Conservation (phyloP, 2,797 vertebrate genomes). For the Tokudaia muenninki region DNA sequence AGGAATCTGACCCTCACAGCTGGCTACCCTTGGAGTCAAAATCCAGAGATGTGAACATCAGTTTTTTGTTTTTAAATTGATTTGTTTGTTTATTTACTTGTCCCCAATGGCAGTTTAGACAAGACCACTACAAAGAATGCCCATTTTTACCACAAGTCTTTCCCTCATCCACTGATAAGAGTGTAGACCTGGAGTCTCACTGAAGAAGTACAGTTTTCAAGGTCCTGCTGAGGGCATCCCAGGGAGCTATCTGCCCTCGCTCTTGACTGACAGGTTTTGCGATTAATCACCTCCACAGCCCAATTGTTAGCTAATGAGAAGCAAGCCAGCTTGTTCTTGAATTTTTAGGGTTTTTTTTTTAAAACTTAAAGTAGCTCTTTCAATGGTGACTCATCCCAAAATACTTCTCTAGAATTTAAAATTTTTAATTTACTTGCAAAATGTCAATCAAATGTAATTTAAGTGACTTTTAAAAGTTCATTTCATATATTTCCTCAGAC, state of each 20-base stretch:
- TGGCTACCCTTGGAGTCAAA: neutral
- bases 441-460: conserved; percentile 58
- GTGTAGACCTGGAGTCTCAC: neutral
- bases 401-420: conserved; percentile 6
- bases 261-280: conserved; percentile 61
- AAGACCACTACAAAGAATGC: neutral
- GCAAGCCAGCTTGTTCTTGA: neutral
- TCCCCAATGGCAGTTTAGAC: neutral
- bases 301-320: conserved; percentile 57
- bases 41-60: neutral
- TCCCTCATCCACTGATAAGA: neutral
- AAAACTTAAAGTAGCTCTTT: conserved; percentile 54
- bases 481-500: conserved; percentile 53
- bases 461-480: conserved; percentile 63
- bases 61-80: neutral
- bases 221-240: conserved; percentile 17
- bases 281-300: conserved; percentile 54
- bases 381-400: conserved; percentile 19
- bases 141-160: conserved; percentile 22
- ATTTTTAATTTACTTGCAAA: conserved; percentile 59
- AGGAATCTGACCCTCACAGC: neutral
- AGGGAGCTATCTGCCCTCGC: conserved; percentile 18
- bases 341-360: neutral
- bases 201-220: conserved; percentile 11
- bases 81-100: neutral